phyloP scores from a whole-genome alignment of 2,888 invertebrate genomes.

The Tenthredo distinguenda region DNA sequence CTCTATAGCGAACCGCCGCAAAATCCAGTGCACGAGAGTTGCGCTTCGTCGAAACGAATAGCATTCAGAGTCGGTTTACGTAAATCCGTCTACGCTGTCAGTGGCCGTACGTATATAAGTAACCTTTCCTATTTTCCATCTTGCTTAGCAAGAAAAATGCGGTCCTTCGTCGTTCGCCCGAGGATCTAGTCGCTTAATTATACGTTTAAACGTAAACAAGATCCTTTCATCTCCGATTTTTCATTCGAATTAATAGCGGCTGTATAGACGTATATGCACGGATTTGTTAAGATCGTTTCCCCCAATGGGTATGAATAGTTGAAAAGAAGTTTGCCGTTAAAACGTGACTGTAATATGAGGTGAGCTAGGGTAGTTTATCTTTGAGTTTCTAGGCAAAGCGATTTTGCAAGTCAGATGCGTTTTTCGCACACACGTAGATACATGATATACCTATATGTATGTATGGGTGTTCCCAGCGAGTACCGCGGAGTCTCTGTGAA shows the following conservation, averaged over 20 bases:
- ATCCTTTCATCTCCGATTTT: not conserved
- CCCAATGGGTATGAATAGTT: not conserved
- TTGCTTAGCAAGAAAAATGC: not conserved
- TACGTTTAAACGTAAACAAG: not conserved
- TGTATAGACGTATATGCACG: not conserved
- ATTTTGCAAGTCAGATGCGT: constrained; percentile 21
- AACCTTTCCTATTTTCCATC: constrained; percentile 25
- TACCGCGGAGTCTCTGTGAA: not conserved
- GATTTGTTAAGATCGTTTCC: not conserved
- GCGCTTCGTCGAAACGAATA: constrained; percentile 28
- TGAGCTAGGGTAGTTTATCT: not conserved
- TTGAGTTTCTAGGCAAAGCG: constrained; percentile 21
- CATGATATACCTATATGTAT: not conserved
- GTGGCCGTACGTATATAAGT: not conserved
- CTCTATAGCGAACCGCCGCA: constrained; percentile 2
- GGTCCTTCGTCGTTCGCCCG: not conserved
- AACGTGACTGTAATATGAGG: constrained; percentile 27
- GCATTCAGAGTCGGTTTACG: constrained; percentile 37
- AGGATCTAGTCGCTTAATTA: not conserved
- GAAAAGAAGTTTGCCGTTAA: not conserved
- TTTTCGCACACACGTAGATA: not conserved
- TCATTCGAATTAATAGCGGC: not conserved
- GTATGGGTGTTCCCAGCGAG: not conserved
- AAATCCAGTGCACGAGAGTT: constrained; percentile 25
- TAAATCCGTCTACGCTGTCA: constrained; percentile 37